These are phyloP conservation scores for Oryzias curvinotus DNA, from an alignment of 2,113 vertebrate genomes.

Conservation along the genomic window DNA sequence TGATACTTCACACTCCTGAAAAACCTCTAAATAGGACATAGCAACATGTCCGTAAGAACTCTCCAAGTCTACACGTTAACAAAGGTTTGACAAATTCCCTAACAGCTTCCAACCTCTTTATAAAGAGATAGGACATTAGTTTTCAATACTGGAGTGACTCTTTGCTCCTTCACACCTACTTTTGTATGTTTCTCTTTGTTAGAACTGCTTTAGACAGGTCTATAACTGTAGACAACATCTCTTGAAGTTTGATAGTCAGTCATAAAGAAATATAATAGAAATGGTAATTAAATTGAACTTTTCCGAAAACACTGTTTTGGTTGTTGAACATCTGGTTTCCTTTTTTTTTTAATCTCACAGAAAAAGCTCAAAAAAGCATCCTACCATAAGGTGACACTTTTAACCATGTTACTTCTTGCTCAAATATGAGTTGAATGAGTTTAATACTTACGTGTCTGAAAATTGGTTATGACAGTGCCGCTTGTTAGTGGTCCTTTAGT, in stretches of 20 bases:
- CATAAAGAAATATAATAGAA: no score
- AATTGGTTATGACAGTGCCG: conserved; percentile 86
- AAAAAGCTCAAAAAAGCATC: not conserved
- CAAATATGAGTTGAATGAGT: conserved; percentile 15
- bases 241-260: no score
- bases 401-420: not conserved
- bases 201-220: no score
- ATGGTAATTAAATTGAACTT: not conserved
- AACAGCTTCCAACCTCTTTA: no score
- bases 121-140: no score
- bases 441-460: conserved; percentile 86
- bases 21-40: no score
- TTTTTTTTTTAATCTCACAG: not conserved
- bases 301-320: not conserved
- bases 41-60: no score
- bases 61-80: no score
- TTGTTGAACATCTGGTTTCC: conserved; percentile 14
- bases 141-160: not conserved
- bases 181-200: no score
- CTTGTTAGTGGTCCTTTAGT: conserved; percentile 89
- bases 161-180: not conserved
- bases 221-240: no score
- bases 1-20: no score
- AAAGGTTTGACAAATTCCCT: no score
- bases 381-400: conserved; percentile 14